Conservation (phyloP, 2,113 vertebrate species). For the Tyto alba region DNA sequence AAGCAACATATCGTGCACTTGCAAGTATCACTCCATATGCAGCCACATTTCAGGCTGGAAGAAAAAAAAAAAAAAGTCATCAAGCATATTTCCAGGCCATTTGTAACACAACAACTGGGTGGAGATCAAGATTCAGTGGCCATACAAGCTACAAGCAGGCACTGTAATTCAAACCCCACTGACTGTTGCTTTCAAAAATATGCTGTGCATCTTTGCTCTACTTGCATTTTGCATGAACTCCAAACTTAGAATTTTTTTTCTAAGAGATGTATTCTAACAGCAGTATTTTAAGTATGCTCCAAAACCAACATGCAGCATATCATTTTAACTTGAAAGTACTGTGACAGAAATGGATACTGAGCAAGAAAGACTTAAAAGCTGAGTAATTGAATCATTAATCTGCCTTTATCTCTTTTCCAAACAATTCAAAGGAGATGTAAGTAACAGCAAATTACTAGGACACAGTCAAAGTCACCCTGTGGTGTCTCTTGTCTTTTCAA, state of each 20-base stretch:
- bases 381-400: neutral
- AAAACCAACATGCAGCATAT: neutral
- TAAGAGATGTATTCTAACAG: neutral
- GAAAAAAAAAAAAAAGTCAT: neutral
- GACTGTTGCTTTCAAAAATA: neutral
- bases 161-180: neutral
- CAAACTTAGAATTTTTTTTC: neutral
- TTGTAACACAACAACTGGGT: neutral
- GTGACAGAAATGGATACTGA: neutral
- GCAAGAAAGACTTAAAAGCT: neutral
- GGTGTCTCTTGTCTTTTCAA: neutral
- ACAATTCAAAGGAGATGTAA: neutral
- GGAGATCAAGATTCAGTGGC: neutral
- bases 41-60: neutral
- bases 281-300: neutral
- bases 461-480: neutral
- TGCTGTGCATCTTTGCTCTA: neutral
- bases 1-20: neutral
- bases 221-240: neutral
- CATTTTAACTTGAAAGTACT: neutral
- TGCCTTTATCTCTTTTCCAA: neutral
- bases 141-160: neutral
- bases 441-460: neutral
- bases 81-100: neutral
- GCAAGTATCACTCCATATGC: neutral